Conservation (phyloP, 2,113 vertebrate genomes). For the Cygnus atratus region DNA sequence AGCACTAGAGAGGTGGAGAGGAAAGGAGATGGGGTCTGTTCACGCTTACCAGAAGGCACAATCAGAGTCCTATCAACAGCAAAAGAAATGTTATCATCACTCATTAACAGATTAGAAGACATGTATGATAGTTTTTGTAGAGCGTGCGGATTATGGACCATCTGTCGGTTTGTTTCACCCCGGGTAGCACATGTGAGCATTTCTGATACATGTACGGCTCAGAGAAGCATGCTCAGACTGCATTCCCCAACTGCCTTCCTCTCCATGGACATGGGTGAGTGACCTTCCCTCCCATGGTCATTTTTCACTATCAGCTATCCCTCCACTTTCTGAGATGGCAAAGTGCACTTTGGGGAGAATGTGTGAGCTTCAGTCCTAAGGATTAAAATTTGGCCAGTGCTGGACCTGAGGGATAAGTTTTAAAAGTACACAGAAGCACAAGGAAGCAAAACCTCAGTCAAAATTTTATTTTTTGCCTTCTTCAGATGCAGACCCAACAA, state of each 20-base stretch:
- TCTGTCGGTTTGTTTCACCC: background rate
- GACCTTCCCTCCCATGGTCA: background rate
- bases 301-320: background rate
- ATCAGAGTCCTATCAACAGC: background rate
- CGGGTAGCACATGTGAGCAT: background rate
- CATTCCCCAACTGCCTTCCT: background rate
- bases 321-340: background rate
- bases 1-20: background rate
- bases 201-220: background rate
- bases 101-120: background rate
- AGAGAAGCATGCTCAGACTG: background rate
- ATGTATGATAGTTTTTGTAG: background rate
- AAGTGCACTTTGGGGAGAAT: background rate
- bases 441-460: background rate
- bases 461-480: background rate
- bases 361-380: background rate
- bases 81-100: background rate
- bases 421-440: background rate
- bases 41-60: background rate
- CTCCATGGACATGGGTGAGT: background rate
- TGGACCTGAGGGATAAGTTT: background rate
- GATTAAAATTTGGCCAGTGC: background rate
- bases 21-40: background rate
- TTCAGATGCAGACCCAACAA: background rate
- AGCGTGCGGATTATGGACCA: background rate